Conservation (phyloP, 2,888 invertebrate genomes). For the Diogma glabrata region DNA sequence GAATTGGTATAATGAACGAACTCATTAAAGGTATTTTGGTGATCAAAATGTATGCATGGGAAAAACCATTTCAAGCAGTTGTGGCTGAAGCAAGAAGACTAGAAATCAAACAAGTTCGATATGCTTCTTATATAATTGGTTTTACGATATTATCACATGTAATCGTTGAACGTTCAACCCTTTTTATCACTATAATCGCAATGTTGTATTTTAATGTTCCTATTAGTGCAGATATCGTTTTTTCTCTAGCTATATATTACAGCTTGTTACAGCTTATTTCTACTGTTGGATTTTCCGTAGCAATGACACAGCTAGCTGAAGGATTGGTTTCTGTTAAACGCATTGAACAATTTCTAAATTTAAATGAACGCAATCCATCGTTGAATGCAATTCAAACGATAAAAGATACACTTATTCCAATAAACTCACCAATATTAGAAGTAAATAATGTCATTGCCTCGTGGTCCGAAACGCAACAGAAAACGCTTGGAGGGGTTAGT, state of each 20-base stretch:
- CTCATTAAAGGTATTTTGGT: constrained; percentile 87
- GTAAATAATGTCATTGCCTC: constrained; percentile 12
- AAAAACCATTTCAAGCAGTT: constrained; percentile 77
- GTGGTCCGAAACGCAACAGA: constrained; percentile 24
- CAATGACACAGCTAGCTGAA: constrained; percentile 46
- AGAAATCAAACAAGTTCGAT: constrained; percentile 48
- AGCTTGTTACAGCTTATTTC: constrained; percentile 38
- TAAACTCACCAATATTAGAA: not conserved
- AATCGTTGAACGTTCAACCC: constrained; percentile 73
- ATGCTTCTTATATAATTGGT: constrained; percentile 52
- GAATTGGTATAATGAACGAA: constrained; percentile 90
- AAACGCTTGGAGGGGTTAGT: not conserved
- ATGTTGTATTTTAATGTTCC: constrained; percentile 58
- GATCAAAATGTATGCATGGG: constrained; percentile 97
- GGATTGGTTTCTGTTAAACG: constrained; percentile 42
- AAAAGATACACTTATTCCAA: not conserved
- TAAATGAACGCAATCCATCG: constrained; percentile 39
- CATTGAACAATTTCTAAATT: constrained; percentile 42
- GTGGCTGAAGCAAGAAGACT: constrained; percentile 62
- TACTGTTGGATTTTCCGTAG: constrained; percentile 47
- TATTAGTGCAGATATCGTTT: constrained; percentile 53
- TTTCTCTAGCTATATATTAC: constrained; percentile 66
- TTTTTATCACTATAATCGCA: constrained; percentile 68
- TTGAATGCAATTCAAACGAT: constrained; percentile 11
- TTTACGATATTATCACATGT: constrained; percentile 59